A percentile compares a stretch with the other conserved stretches of the same genome.
Conservation (phyloP, 2,113 vertebrate genomes). For the Phasianus colchicus region DNA sequence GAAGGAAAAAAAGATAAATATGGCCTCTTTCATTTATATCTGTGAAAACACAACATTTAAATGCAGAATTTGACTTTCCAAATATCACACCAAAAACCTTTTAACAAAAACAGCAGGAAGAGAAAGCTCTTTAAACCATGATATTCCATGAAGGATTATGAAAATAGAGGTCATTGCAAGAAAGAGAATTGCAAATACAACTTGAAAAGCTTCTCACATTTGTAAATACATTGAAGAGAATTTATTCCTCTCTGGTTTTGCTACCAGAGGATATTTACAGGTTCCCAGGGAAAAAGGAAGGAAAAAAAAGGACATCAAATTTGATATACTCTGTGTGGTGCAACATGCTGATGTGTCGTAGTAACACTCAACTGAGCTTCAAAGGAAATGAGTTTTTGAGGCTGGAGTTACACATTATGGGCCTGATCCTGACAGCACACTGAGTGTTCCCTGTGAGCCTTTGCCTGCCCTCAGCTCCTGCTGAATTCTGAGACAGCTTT, state of each 20-base stretch:
- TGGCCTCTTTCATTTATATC: constrained; percentile 73
- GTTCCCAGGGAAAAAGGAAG: constrained; percentile 66
- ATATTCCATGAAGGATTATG: constrained; percentile 86
- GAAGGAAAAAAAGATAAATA: constrained; percentile 55
- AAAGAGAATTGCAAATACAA: constrained; percentile 82
- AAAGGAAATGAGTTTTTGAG: constrained; percentile 65
- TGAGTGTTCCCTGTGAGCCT: constrained; percentile 34
- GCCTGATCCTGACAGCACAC: constrained; percentile 60
- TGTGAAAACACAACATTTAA: constrained; percentile 82
- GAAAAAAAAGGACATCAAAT: constrained; percentile 70
- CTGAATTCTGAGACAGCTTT: constrained; percentile 3
- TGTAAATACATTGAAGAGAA: constrained; percentile 80
- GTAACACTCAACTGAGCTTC: constrained; percentile 48
- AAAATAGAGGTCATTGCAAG: constrained; percentile 83
- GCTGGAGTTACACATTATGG: constrained; percentile 37
- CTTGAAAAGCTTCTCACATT: constrained; percentile 80
- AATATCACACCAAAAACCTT: constrained; percentile 81
- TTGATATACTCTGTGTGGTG: constrained; percentile 65
- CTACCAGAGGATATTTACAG: constrained; percentile 76
- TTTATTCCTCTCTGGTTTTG: constrained; percentile 78
- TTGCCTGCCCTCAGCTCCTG: not conserved
- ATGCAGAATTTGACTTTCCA: constrained; percentile 85
- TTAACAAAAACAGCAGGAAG: constrained; percentile 85
- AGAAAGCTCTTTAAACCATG: constrained; percentile 82
- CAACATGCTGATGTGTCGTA: constrained; percentile 40